Evolutionary conservation across 2,888 invertebrate genomes (phyloP).

Genomic region (Cephus pulcher): DNA sequence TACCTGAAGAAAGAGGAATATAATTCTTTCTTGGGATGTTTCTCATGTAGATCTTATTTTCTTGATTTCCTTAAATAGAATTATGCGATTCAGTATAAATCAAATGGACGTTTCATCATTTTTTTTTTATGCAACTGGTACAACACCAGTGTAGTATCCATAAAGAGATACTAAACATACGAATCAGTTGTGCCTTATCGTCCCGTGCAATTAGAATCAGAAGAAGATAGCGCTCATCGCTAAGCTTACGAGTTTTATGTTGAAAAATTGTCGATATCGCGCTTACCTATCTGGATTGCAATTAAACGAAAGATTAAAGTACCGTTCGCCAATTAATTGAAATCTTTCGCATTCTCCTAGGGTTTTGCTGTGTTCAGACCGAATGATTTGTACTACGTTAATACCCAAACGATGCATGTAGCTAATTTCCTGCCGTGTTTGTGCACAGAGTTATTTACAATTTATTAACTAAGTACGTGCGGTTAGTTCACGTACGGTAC

Average conservation of each 20-base stretch:
- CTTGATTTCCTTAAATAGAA: not conserved
- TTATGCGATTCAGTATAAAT: not conserved
- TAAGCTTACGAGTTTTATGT: not conserved
- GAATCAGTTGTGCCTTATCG: not conserved
- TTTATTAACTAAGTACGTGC: not conserved
- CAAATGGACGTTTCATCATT: not conserved
- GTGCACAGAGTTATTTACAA: not conserved
- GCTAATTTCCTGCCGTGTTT: not conserved
- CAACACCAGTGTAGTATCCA: not conserved
- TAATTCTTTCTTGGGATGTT: not conserved
- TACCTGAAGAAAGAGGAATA: not conserved
- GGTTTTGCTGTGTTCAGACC: not conserved
- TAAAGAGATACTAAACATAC: not conserved
- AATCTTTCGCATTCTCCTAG: not conserved
- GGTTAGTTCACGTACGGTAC: not conserved
- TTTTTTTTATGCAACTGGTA: not conserved
- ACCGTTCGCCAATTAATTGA: slow-evolving; percentile 3
- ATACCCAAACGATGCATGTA: not conserved
- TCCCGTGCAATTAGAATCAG: not conserved
- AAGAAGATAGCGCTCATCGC: not conserved
- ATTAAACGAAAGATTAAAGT: not conserved
- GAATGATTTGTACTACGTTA: not conserved
- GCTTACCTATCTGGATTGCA: slow-evolving; percentile 6
- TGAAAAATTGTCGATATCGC: not conserved
- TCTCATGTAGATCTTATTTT: not conserved